Base-by-base conservation (phyloP, 2,113 vertebrate species). In the Leiothrix lutea region DNA sequence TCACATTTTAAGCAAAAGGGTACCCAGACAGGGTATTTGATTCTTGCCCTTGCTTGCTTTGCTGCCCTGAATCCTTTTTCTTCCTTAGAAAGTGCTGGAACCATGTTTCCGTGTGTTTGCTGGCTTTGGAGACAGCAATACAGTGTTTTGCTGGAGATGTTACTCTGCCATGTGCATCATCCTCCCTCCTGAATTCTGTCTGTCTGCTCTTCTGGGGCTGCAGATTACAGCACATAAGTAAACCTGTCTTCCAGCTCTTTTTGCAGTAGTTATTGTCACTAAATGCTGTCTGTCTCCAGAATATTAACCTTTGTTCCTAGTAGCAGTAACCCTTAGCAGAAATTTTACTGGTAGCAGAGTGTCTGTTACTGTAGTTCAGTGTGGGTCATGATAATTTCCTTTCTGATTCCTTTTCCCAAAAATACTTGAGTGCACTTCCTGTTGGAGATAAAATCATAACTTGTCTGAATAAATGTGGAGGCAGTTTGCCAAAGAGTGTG, bases 381-480 rank as follows among this genome's bases (percentile, higher is more conserved):
- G 65, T 70, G 24, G 81, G 64, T 77, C 0, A 11, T 77, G 80
- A 66, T 70, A 65, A 70, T 87, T 93, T 95, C 74, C 57, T 75
- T 93, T 93, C 74, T 77, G 62, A 93, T 93, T 92, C 87, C 58
- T 95, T 94, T 92, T 90, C 82, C 85, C 84, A 22, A 88, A 96
- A 95, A 90, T 90, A 90, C 74, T 92, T 90, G 62, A 92, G 47
- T 93, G 20, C 21, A 22, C 89, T 94, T 97, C 90, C 92, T 92
- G 25, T 58, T 86, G 80, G 67, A 90, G 88, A 90, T 92, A 66
- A 93, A 86, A 45, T 69, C 51, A 3, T 88, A 86, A 66, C 50
- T 94, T 80, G 86, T 57, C 80, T 86, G 82, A 83, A 48, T 69
- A 80, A 77, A 47, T 58, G 33, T 69, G 35, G 58, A 58, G 88